Conservation (phyloP, 92 coral and sea anemone species). For the Zoanthus sansibaricus region DNA sequence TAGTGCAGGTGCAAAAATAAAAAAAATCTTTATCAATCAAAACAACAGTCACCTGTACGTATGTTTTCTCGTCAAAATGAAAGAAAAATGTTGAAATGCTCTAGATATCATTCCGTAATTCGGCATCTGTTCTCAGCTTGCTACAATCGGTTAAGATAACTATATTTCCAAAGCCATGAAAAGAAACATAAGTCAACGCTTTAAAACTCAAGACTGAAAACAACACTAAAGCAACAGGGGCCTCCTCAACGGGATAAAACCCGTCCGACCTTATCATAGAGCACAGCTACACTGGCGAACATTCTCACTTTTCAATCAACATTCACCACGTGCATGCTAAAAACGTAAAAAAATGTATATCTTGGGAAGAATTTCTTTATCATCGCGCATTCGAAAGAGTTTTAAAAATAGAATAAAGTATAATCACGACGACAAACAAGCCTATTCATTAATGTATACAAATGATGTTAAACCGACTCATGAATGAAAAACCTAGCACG, state of each 20-base stretch:
- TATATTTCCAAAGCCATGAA: not conserved
- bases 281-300: not conserved
- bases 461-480: not conserved
- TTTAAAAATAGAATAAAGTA: not conserved
- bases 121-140: constrained; percentile 15
- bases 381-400: not conserved
- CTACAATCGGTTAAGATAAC: not conserved
- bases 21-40: not conserved
- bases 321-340: constrained; percentile 14
- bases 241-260: not conserved
- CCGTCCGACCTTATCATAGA: not conserved
- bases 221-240: not conserved
- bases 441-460: constrained; percentile 40
- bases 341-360: not conserved
- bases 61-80: not conserved
- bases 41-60: not conserved
- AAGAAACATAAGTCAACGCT: not conserved
- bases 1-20: not conserved
- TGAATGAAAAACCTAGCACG: constrained; percentile 18
- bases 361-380: not conserved
- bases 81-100: no score
- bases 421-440: not conserved
- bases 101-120: not conserved
- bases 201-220: not conserved
- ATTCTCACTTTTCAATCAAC: not conserved